These are phyloP conservation scores for Invenusta paracnida DNA, from an alignment of 2,888 invertebrate species.

Conservation along the genomic window DNA sequence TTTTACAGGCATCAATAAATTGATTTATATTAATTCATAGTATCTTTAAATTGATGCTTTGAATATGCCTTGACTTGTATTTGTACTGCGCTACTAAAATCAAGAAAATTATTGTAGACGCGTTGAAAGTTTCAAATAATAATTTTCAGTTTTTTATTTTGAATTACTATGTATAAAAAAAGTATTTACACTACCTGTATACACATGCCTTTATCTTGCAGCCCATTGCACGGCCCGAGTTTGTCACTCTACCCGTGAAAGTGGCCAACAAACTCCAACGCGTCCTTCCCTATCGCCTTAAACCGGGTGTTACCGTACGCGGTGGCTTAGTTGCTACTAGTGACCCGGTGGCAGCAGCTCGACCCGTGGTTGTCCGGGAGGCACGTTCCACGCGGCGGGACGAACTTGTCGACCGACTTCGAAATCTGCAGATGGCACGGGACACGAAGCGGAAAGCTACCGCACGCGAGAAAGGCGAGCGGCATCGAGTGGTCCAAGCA, in stretches of 20 bases:
- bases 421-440: background rate
- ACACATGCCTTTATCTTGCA: constrained; percentile 53
- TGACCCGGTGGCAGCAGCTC: background rate
- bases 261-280: constrained; percentile 15
- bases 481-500: background rate
- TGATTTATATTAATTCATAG: too few relatives aligned
- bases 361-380: constrained; percentile 30
- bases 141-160: too few relatives aligned
- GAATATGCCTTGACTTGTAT: too few relatives aligned
- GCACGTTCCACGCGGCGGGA: background rate
- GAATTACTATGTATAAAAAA: too few relatives aligned
- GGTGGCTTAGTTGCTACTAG: background rate
- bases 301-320: background rate
- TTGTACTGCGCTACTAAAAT: too few relatives aligned
- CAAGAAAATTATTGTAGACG: too few relatives aligned
- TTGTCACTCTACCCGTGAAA: background rate
- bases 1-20: too few relatives aligned
- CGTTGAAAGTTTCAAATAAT: too few relatives aligned
- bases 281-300: constrained; percentile 8
- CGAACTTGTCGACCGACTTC: constrained; percentile 3
- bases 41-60: too few relatives aligned
- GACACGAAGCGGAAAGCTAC: background rate
- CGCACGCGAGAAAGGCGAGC: background rate
- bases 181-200: too few relatives aligned
- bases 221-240: constrained; percentile 49